A percentile compares a stretch with the other conserved stretches of the same genome.
Conservation (phyloP, 2,797 vertebrate species). For the Streptopelia turtur region DNA sequence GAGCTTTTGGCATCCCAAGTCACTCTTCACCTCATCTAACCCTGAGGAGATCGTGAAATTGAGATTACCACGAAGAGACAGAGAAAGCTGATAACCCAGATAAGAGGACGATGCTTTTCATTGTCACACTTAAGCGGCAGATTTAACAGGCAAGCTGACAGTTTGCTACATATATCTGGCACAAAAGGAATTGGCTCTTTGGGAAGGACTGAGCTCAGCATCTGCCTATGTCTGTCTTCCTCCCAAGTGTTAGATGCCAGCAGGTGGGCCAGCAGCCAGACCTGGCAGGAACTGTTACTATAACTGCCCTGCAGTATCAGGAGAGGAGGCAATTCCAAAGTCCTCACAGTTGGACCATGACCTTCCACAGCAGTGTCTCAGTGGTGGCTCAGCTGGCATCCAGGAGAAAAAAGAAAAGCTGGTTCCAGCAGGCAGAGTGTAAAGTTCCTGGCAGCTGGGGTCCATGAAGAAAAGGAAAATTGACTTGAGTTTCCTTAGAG, state of each 20-base stretch:
- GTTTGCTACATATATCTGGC: background rate
- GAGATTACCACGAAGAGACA: background rate
- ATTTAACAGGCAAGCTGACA: background rate
- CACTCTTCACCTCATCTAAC: background rate
- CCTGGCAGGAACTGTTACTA: background rate
- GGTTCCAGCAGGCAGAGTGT: background rate
- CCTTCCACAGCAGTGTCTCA: background rate
- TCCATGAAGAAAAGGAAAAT: background rate
- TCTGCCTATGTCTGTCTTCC: background rate
- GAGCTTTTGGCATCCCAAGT: background rate
- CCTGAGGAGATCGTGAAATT: background rate
- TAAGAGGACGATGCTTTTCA: background rate
- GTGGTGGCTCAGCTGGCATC: background rate
- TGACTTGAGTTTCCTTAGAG: background rate
- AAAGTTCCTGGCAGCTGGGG: background rate
- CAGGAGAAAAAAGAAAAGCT: background rate
- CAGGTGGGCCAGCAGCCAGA: background rate
- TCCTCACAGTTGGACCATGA: background rate
- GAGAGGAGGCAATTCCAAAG: background rate
- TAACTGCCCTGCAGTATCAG: background rate
- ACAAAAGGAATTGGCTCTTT: background rate
- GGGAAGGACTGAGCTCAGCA: background rate
- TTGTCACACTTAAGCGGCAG: background rate
- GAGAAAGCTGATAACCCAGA: background rate
- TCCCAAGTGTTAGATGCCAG: background rate